phyloP scores from a whole-genome alignment of 1,140 invertebrate species.

The Pachypeltis micranthus region DNA sequence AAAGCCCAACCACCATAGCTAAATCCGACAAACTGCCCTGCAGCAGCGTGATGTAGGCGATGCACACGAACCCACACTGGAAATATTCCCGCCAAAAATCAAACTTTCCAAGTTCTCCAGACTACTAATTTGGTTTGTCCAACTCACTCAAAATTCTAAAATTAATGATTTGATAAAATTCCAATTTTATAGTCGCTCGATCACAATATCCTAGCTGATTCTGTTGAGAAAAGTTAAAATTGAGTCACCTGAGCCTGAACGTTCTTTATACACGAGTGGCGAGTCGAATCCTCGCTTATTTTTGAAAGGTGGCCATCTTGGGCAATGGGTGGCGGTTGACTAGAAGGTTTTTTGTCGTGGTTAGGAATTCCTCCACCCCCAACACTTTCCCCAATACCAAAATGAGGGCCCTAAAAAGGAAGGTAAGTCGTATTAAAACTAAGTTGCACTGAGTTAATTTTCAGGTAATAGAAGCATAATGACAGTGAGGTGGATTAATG shows the following conservation, averaged over 20 bases:
- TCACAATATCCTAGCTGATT: no score
- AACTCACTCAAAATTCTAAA: background rate
- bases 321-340: constrained; percentile 10
- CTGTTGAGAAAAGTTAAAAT: background rate
- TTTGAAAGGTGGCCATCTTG: constrained; percentile 35
- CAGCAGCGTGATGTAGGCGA: no score
- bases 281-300: constrained; percentile 44
- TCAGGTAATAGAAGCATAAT: constrained; percentile 1
- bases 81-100: no score
- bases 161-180: background rate
- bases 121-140: background rate
- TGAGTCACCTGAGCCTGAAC: constrained; percentile 16
- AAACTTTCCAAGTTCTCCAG: no score
- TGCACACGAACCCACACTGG: no score
- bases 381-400: background rate
- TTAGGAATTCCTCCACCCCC: background rate
- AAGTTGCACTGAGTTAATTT: no score
- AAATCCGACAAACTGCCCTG: no score
- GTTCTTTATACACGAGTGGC: constrained; percentile 20
- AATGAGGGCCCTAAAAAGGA: background rate
- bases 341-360: constrained; percentile 11
- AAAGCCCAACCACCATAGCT: no score
- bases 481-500: background rate
- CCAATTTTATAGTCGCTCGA: no score
- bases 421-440: no score